Conservation (phyloP, 2,888 invertebrate genomes). For the Amorpha juglandis region DNA sequence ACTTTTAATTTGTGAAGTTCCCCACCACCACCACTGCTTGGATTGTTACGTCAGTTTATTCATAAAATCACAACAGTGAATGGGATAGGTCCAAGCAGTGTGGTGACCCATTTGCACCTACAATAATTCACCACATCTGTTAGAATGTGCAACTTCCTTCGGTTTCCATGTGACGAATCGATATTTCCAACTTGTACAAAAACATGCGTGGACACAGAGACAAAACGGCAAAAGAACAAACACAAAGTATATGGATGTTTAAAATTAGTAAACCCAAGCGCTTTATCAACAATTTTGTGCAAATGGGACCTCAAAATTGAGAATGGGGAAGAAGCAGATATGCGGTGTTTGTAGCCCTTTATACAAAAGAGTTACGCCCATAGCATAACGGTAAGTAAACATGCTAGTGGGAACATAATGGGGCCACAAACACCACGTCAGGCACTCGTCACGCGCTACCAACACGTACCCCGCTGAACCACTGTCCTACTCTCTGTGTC, state of each 20-base stretch:
- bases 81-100: constrained; percentile 58
- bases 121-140: constrained; percentile 27
- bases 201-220: constrained; percentile 84
- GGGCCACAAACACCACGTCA: constrained; percentile 68
- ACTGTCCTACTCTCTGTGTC: constrained; percentile 89
- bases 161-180: constrained; percentile 16
- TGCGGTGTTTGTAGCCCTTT: constrained; percentile 73
- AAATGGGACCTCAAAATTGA: constrained; percentile 77
- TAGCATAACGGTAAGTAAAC: neutral
- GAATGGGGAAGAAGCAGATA: constrained; percentile 68
- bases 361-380: constrained; percentile 33
- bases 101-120: constrained; percentile 80
- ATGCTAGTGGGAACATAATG: constrained; percentile 32
- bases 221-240: constrained; percentile 58
- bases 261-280: constrained; percentile 55
- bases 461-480: constrained; percentile 88
- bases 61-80: constrained; percentile 8
- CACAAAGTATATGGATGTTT: constrained; percentile 51
- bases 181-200: constrained; percentile 56
- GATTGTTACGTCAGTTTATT: constrained; percentile 33
- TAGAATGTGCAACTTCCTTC: constrained; percentile 17
- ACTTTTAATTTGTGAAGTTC: constrained; percentile 50
- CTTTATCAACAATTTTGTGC: constrained; percentile 68
- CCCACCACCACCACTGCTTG: constrained; percentile 73
- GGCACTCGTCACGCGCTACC: constrained; percentile 73